A percentile compares a stretch with the other conserved stretches of the same genome.
These are phyloP conservation scores for Torymus texanus DNA, from an alignment of 2,888 invertebrate genomes.

Conservation along the genomic window DNA sequence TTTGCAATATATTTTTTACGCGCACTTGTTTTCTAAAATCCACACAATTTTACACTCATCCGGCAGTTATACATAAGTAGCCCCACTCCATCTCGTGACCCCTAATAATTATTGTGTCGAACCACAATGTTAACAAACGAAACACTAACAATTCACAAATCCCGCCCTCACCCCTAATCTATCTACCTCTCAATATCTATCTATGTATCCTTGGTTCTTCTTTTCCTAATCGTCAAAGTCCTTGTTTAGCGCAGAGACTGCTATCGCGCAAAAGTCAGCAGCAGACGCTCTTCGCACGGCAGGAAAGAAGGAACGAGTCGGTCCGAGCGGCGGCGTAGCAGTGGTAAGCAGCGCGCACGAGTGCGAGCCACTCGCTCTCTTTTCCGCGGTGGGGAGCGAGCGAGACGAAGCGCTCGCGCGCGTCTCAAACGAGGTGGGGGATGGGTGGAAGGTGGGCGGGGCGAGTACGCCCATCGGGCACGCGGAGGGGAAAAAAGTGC, in stretches of 20 bases:
- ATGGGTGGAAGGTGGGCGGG: slow-evolving; percentile 72
- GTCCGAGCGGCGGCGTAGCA: slow-evolving; percentile 55
- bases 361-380: slow-evolving; percentile 14
- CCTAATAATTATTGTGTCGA: slow-evolving; percentile 68
- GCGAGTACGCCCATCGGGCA: slow-evolving; percentile 74
- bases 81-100: slow-evolving; percentile 49
- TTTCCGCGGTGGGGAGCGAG: slow-evolving; percentile 7
- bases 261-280: no score
- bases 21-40: slow-evolving; percentile 50
- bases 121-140: slow-evolving; percentile 74
- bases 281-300: not conserved
- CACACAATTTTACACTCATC: slow-evolving; percentile 51
- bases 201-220: not conserved
- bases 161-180: slow-evolving; percentile 61
- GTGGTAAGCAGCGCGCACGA: slow-evolving; percentile 62
- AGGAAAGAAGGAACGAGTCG: slow-evolving; percentile 61
- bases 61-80: slow-evolving; percentile 52
- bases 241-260: no score
- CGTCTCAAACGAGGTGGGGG: not conserved
- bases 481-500: slow-evolving; percentile 67
- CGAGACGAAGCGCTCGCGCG: not conserved
- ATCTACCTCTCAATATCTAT: slow-evolving; percentile 48
- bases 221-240: no score
- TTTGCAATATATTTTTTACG: slow-evolving; percentile 23
- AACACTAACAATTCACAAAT: slow-evolving; percentile 74